Evolutionary conservation across 2,888 invertebrate genomes (phyloP).

Genomic region (Plebejus melissa): DNA sequence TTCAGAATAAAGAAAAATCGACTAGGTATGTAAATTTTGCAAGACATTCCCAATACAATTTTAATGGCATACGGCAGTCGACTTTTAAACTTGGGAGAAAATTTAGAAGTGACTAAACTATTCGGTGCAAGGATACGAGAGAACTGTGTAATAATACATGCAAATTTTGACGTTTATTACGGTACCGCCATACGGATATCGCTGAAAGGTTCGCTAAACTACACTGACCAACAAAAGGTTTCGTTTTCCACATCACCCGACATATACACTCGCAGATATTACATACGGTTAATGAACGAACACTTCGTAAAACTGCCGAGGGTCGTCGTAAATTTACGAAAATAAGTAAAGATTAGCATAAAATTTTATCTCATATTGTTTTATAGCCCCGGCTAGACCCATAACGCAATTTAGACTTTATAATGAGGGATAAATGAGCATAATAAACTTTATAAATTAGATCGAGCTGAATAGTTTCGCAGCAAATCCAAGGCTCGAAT

Average conservation of each 20-base stretch:
- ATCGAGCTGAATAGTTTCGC: not conserved
- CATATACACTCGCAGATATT: not conserved
- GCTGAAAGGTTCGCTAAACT: not conserved
- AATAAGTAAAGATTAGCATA: conserved; percentile 12
- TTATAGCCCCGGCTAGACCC: conserved; percentile 14
- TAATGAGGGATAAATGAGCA: conserved; percentile 16
- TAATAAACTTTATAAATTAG: conserved; percentile 13
- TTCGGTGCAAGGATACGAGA: not conserved
- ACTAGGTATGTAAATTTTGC: not conserved
- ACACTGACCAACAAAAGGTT: not conserved
- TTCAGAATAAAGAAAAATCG: conserved; percentile 20
- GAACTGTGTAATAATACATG: conserved; percentile 5
- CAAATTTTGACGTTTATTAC: conserved; percentile 12
- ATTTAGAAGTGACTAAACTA: not conserved
- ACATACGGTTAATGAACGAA: conserved; percentile 4
- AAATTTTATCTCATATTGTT: conserved; percentile 21
- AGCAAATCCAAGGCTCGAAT: not conserved
- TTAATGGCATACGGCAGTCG: not conserved
- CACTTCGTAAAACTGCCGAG: conserved; percentile 6
- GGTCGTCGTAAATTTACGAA: not conserved
- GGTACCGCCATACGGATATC: conserved; percentile 21
- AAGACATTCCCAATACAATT: not conserved
- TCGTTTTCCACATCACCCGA: not conserved
- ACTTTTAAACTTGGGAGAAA: not conserved
- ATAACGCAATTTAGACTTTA: conserved; percentile 19